phyloP scores from a whole-genome alignment of 2,797 vertebrate genomes.

The Neomorphus geoffroyi region DNA sequence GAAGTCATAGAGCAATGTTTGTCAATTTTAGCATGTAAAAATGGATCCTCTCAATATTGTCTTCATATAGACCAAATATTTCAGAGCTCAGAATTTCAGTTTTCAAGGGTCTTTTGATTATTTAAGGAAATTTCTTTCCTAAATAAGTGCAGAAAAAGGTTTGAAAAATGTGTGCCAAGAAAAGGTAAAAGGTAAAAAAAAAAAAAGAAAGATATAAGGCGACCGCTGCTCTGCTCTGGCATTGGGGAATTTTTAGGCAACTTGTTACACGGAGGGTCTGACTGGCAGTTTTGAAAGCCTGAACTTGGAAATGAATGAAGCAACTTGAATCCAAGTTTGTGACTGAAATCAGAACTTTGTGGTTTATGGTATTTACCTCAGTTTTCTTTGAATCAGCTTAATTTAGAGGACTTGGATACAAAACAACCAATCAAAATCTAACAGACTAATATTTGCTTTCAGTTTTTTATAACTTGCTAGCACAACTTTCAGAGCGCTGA shows the following conservation, averaged over 20 bases:
- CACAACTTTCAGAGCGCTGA: not conserved
- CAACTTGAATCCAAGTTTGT: not conserved
- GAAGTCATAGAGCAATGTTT: not conserved
- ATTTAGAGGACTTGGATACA: not conserved
- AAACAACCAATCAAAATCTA: not conserved
- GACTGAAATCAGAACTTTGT: not conserved
- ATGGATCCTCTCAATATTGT: not conserved
- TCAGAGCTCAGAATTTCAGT: not conserved
- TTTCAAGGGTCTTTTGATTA: not conserved
- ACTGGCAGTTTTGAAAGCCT: not conserved
- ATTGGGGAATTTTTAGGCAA: not conserved
- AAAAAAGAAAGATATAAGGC: not conserved
- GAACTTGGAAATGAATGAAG: not conserved
- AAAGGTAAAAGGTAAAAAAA: too few species aligned
- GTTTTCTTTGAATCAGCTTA: not conserved
- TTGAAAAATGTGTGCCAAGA: not conserved
- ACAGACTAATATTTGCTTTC: not conserved
- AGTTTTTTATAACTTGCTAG: not conserved
- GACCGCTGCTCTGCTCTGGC: not conserved
- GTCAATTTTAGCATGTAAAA: not conserved
- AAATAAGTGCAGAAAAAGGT: not conserved
- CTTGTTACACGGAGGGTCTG: not conserved
- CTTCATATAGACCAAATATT: not conserved
- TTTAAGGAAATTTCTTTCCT: not conserved
- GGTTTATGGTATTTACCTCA: not conserved